Percentiles rank a stretch among this genome's conserved stretches.
Evolutionary conservation across 2,888 invertebrate genomes (phyloP).

Genomic region (Eledona agricola): DNA sequence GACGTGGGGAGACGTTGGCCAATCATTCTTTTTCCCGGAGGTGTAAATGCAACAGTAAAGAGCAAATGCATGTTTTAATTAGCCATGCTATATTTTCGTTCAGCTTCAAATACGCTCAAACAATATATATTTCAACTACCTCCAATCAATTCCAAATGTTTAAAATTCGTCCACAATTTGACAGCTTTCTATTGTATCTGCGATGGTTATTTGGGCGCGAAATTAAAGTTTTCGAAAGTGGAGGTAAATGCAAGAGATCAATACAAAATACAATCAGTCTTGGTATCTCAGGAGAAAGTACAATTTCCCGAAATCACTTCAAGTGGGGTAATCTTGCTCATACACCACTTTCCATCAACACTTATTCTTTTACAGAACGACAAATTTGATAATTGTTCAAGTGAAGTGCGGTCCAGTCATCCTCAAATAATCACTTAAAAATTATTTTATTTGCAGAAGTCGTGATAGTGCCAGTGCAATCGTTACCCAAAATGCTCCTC

Average conservation of each 20-base stretch:
- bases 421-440: not conserved
- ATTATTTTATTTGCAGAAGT: not conserved
- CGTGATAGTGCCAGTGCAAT: too few species aligned
- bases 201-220: too few species aligned
- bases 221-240: too few species aligned
- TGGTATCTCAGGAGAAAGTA: conserved; percentile 18
- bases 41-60: not conserved
- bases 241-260: too few species aligned
- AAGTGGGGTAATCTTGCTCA: conserved; percentile 21
- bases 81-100: too few species aligned
- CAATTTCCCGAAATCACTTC: conserved; percentile 10
- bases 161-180: too few species aligned
- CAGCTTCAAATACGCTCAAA: too few species aligned
- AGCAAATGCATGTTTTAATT: not conserved
- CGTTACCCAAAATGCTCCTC: not conserved
- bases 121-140: too few species aligned
- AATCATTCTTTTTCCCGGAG: conserved; percentile 4
- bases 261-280: not conserved
- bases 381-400: conserved; percentile 3
- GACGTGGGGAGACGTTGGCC: conserved; percentile 14
- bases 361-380: conserved; percentile 10
- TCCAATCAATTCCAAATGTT: too few species aligned
- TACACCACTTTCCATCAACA: conserved; percentile 21
- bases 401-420: conserved; percentile 2
- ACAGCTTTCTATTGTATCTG: too few species aligned